Evolutionary conservation across 2,888 invertebrate species (phyloP).

Genomic region (Periphyllus acericola): DNA sequence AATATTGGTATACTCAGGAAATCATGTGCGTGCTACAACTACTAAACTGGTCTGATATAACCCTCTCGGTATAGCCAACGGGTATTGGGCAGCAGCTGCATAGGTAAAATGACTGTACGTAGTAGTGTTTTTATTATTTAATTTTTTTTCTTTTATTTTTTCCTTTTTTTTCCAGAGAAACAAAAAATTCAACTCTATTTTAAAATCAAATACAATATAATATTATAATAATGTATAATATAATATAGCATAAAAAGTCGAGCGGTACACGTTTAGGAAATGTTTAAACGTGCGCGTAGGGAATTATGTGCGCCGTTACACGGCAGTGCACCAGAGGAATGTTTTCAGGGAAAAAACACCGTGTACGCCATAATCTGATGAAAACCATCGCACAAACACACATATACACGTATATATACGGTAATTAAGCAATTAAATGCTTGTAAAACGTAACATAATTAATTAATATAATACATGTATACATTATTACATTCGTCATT

Average conservation of each 20-base stretch:
- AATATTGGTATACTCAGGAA: not conserved
- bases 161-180: not conserved
- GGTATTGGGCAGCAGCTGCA: slow-evolving; percentile 34
- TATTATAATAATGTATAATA: not conserved
- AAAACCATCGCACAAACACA: not conserved
- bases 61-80: slow-evolving; percentile 1
- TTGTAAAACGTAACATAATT: slow-evolving; percentile 14
- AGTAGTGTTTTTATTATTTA: not conserved
- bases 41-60: slow-evolving; percentile 15
- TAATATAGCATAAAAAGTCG: slow-evolving; percentile 4
- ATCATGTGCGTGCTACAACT: not conserved
- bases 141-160: not conserved
- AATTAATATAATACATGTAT: not conserved
- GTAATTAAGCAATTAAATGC: slow-evolving; percentile 55
- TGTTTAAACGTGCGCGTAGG: not conserved
- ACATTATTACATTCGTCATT: not conserved
- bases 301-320: slow-evolving; percentile 32
- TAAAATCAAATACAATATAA: slow-evolving; percentile 23
- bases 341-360: slow-evolving; percentile 10
- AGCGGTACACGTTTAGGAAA: slow-evolving; percentile 6
- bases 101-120: not conserved
- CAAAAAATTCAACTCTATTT: slow-evolving; percentile 17
- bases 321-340: slow-evolving; percentile 43
- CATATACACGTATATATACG: not conserved
- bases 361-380: slow-evolving; percentile 42